These are phyloP conservation scores for Myotis brandtii DNA, from an alignment of 2,113 vertebrate genomes.

Conservation along the genomic window DNA sequence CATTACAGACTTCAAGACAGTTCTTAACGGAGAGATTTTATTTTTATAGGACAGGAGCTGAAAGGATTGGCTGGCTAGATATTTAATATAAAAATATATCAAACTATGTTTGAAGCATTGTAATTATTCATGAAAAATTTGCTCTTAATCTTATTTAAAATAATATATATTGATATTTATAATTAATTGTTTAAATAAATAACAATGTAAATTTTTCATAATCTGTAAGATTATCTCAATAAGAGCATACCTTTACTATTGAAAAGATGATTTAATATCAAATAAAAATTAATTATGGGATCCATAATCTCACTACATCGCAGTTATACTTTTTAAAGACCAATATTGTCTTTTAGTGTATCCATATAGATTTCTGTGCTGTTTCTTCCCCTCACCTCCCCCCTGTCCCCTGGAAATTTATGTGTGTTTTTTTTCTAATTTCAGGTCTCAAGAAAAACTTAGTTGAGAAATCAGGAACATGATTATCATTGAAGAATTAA, in stretches of 20 bases:
- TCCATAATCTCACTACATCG: not conserved
- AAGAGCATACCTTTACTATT: not conserved
- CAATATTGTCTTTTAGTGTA: not conserved
- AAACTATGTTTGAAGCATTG: not conserved
- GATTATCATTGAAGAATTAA: not conserved
- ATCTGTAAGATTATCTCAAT: not conserved
- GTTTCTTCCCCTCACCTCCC: not conserved
- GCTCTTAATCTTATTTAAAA: not conserved
- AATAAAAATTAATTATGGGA: conserved; percentile 11
- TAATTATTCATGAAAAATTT: not conserved
- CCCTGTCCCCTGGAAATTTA: not conserved
- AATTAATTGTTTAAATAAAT: not conserved
- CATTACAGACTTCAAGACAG: not conserved
- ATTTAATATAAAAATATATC: not conserved
- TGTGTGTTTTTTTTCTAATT: not conserved
- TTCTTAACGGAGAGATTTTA: not conserved
- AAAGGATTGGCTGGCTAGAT: not conserved
- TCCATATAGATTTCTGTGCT: not conserved
- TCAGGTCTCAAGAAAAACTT: not conserved
- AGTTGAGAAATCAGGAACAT: not conserved
- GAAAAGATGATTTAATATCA: not conserved
- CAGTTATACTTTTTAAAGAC: not conserved
- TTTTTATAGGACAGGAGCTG: not conserved
- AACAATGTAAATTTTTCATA: not conserved
- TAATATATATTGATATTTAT: not conserved